Evolutionary conservation across 2,113 vertebrate species (phyloP).

Genomic region (Scytalopus superciliaris): DNA sequence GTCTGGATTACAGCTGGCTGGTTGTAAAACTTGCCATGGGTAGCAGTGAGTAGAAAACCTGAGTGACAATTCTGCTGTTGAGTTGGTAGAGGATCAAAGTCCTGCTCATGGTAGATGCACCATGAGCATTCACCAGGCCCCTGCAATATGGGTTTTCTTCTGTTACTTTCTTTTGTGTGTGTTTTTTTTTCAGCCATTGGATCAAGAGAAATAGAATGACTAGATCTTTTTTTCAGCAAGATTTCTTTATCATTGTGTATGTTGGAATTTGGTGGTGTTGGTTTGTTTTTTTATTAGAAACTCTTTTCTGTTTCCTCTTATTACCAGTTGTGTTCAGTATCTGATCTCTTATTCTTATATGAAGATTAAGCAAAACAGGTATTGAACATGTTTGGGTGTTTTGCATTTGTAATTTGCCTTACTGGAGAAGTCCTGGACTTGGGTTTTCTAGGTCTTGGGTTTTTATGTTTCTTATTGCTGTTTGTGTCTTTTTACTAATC

Average conservation of each 20-base stretch:
- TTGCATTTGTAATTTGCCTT: neutral
- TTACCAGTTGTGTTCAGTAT: neutral
- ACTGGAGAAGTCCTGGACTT: neutral
- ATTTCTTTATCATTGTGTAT: neutral
- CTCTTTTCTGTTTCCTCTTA: neutral
- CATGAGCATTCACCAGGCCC: rapidly evolving
- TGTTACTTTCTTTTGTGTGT: neutral
- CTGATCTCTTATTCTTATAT: neutral
- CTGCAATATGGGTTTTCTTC: rapidly evolving
- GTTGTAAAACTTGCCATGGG: rapidly evolving
- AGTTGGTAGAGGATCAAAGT: neutral
- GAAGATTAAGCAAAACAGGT: neutral
- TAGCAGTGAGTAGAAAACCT: neutral
- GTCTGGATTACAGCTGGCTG: neutral
- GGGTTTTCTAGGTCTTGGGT: neutral
- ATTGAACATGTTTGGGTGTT: neutral
- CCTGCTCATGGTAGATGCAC: neutral
- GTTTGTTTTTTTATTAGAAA: neutral
- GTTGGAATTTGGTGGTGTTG: neutral
- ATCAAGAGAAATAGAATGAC: neutral
- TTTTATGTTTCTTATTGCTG: neutral
- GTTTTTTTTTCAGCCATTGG: neutral
- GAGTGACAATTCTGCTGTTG: neutral
- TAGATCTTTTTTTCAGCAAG: neutral
- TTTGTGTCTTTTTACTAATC: neutral